Base-by-base conservation (phyloP, 2,113 vertebrate species). In the Chaenogobius annularis region DNA sequence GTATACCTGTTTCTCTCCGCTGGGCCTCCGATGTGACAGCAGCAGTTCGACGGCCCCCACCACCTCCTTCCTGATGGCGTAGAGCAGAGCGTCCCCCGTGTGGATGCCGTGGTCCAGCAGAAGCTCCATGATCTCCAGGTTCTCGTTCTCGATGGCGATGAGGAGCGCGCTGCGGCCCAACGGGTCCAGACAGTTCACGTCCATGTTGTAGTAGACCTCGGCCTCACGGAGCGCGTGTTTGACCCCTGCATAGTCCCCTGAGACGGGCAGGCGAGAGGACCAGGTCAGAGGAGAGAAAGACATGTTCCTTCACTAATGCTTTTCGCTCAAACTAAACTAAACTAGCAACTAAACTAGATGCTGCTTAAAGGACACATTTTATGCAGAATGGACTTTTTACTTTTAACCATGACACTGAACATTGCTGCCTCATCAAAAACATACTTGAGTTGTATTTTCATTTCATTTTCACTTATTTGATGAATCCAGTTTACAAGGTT, bases 131-230 rank as follows among this genome's bases (percentile, higher is more conserved):
- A 99, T 97, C 92, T 99, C 98, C 91, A 99, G 87, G 86, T 99
- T 98, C 87, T 99, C 97, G 13, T 99, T 98, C 91, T 99, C 98
- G 85, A 99, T 99, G 91, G 98, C 98, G 72, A 99, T 98, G 84
- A 99, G 95, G 0, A 99, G 96, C 48, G 96, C 96, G 1, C 96
- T 98, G 84, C 98, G 96, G 46, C 98, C 98, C 69, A 99, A 92
- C 20, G 98, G 97, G 91, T 99, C 98, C 93, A 98, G 95, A 44
- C 98, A 99, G 92, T 99, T 98, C 61, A 99, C 95, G 72, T 99
- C 97, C 93, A 99, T 97, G 93, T 99, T 98, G 93, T 98, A 98
- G 90, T 99, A 99, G 86, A 98, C 97, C 89, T 98, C 96, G 0
- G 96, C 96, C 93, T 99, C 97, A 10, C 96, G 95, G 0, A 99